These are phyloP conservation scores for Tupiocoris notatus DNA, from an alignment of 2,888 invertebrate genomes.

Conservation along the genomic window DNA sequence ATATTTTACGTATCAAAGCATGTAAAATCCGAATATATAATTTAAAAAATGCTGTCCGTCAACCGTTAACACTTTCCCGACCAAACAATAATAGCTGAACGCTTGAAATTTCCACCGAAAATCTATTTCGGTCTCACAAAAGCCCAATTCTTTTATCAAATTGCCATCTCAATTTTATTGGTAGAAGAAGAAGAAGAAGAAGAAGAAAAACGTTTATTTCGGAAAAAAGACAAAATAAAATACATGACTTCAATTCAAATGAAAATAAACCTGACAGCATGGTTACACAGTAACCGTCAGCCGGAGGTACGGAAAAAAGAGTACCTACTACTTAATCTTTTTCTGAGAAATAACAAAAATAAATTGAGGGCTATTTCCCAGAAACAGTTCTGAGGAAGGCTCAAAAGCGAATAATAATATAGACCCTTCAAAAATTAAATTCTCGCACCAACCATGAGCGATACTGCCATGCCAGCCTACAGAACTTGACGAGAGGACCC, in stretches of 20 bases:
- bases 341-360: background rate
- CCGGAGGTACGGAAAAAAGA: background rate
- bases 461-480: background rate
- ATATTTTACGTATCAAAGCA: too few species aligned
- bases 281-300: background rate
- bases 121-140: too few species aligned
- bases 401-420: background rate
- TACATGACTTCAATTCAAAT: background rate
- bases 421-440: background rate
- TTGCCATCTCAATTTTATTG: too few species aligned
- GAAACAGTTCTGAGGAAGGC: too few species aligned
- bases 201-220: background rate
- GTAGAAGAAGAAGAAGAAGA: background rate
- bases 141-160: too few species aligned
- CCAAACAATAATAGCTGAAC: too few species aligned
- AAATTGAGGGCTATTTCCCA: too few species aligned
- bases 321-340: background rate
- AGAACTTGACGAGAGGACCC: background rate
- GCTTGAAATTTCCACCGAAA: too few species aligned
- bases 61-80: too few species aligned
- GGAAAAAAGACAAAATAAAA: background rate
- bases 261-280: background rate
- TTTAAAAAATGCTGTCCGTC: too few species aligned
- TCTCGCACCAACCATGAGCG: background rate
- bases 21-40: too few species aligned